Evolutionary conservation across 2,113 vertebrate species (phyloP), one percentile per base, ranked within the genome.

Genomic region (Leucopsar rothschildi): DNA sequence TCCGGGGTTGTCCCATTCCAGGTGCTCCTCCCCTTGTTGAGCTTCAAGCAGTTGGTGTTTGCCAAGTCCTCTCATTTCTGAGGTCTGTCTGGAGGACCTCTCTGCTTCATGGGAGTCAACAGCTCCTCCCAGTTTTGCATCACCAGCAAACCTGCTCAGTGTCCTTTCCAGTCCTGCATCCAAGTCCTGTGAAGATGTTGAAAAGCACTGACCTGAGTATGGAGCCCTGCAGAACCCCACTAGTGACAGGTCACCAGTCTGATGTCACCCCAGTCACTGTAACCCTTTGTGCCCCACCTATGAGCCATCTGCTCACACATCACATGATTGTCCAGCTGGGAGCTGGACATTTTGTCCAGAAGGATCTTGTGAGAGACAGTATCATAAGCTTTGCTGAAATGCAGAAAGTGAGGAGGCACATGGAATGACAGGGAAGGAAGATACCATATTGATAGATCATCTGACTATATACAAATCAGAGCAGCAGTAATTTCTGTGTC

Each of bases 111-210:
- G 29, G 20, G 19, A 12, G 19, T 8, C 70, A 56, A 1, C 23
- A 75, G 15, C 50, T 65, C 29, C 69, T 64, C 40, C 15, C 42
- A 29, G 5, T 49, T 49, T 20, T n/a, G 19, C 56, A 20, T 16
- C 7, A 12, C 16, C 1, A 0, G 13, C 4, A 2, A 33, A 33
- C 8, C 35, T 31, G 24, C 47, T 20, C 5, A 35, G 37, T 10
- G 1, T 42, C 25, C 1, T 0, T 21, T 37, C 33, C 57, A 45
- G 33, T 45, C 13, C 14, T 63, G 17, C 0, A 0, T 52, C 27
- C 47, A 45, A 31, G 11, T 44, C 53, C 10, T 83, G 1, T 31
- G 7, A 45, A 53, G 39, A 3, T 17, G 5, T 27, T 63, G 27
- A 72, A 13, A 0, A 52, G 13, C 16, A 53, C 27, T 45, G 4